These are phyloP conservation scores for Bembecia ichneumoniformis DNA, from an alignment of 2,888 invertebrate species.

Conservation along the genomic window DNA sequence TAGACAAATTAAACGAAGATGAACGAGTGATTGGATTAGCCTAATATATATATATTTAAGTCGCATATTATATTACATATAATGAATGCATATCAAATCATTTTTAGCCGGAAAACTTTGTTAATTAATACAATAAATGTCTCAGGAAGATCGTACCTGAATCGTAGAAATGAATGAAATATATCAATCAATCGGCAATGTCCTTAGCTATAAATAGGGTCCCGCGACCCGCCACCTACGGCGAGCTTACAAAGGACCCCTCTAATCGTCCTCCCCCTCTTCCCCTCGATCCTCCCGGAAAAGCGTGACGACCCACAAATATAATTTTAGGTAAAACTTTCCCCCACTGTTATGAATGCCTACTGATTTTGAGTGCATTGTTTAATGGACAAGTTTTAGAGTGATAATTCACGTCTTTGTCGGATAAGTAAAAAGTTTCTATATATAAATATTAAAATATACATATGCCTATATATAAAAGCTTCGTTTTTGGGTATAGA, in stretches of 20 bases:
- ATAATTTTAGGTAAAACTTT: conserved; percentile 70
- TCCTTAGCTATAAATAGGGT: conserved; percentile 40
- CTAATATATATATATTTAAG: no score
- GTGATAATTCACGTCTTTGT: background rate
- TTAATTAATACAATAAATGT: no score
- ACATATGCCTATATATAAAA: no score
- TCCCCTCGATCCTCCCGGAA: conserved; percentile 36
- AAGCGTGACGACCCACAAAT: conserved; percentile 73
- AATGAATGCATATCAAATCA: no score
- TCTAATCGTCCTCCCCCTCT: conserved; percentile 53
- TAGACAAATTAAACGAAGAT: no score
- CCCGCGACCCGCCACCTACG: conserved; percentile 39
- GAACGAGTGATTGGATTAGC: no score
- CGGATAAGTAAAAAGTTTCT: background rate
- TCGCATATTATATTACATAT: no score
- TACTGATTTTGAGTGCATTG: conserved; percentile 52
- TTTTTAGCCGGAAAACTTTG: no score
- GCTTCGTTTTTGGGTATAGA: background rate
- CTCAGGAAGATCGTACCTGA: no score
- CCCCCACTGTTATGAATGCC: conserved; percentile 52
- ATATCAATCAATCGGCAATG: conserved; percentile 7
- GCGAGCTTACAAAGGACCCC: conserved; percentile 55
- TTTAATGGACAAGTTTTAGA: background rate
- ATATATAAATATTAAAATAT: background rate
- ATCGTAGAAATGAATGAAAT: background rate